Evolutionary conservation across 2,888 invertebrate species (phyloP).

Genomic region (Holacanthella duospinosa): DNA sequence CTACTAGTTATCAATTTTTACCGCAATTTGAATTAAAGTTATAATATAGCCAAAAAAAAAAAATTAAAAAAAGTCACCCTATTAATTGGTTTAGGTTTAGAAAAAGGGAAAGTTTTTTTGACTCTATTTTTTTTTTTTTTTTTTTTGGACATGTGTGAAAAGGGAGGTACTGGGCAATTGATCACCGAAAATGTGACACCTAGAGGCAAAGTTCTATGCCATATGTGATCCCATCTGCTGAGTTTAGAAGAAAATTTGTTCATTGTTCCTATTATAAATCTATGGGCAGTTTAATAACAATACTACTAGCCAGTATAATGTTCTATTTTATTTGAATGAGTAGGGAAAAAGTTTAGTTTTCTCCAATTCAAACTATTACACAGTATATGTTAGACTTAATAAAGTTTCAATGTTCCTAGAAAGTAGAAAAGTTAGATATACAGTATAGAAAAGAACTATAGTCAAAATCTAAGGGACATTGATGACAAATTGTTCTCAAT

Average conservation of each 20-base stretch:
- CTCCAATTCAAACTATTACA: no score
- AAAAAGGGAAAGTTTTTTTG: neutral
- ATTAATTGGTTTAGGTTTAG: neutral
- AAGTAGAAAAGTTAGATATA: no score
- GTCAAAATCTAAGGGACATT: neutral
- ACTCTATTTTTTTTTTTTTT: neutral
- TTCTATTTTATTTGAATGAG: neutral
- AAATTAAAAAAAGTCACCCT: neutral
- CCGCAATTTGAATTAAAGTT: no score
- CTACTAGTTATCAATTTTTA: neutral
- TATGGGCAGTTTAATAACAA: neutral
- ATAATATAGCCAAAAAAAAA: no score
- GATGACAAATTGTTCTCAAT: neutral
- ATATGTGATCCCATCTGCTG: slow-evolving; percentile 10
- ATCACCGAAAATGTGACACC: slow-evolving; percentile 12
- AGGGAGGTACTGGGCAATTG: slow-evolving; percentile 9
- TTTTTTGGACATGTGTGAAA: slow-evolving; percentile 7
- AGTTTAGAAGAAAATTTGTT: neutral
- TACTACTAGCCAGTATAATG: neutral
- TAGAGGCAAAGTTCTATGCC: slow-evolving; percentile 8
- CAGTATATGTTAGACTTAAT: no score
- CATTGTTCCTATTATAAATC: neutral
- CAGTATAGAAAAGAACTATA: no score
- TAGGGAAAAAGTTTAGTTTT: no score
- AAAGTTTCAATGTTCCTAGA: neutral